These are phyloP conservation scores for Temnothorax nylanderi DNA, from an alignment of 1,140 invertebrate genomes.

Conservation along the genomic window DNA sequence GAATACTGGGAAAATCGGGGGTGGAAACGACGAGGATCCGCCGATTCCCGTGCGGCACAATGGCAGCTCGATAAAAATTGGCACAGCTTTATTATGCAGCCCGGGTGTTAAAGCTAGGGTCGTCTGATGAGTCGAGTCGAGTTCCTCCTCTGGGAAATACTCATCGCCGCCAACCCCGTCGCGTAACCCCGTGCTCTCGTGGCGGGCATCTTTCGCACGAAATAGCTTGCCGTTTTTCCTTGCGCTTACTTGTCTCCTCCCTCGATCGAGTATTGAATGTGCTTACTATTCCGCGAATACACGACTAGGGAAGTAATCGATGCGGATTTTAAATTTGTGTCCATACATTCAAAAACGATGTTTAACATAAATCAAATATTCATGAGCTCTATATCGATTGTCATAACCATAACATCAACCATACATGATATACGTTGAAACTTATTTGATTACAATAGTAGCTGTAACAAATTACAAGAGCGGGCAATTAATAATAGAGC, in stretches of 20 bases:
- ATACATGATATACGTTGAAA: background rate
- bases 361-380: constrained; percentile 11
- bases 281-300: background rate
- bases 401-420: background rate
- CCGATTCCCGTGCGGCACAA: constrained; percentile 63
- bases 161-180: constrained; percentile 68
- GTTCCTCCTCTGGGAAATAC: constrained; percentile 79
- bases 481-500: background rate
- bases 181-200: constrained; percentile 19
- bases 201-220: constrained; percentile 41
- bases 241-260: background rate
- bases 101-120: constrained; percentile 70
- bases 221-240: constrained; percentile 32
- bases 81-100: constrained; percentile 78
- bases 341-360: background rate
- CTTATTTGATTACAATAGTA: background rate
- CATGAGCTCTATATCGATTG: constrained; percentile 7
- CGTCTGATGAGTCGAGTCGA: constrained; percentile 75
- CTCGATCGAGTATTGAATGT: background rate
- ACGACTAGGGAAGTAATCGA: background rate
- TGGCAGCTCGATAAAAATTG: constrained; percentile 73
- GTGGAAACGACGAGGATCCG: constrained; percentile 47
- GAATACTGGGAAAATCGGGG: constrained; percentile 66
- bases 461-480: background rate
- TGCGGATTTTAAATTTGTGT: constrained; percentile 24